These are phyloP conservation scores for Temnothorax longispinosus DNA, from an alignment of 1,140 invertebrate genomes.

Conservation along the genomic window DNA sequence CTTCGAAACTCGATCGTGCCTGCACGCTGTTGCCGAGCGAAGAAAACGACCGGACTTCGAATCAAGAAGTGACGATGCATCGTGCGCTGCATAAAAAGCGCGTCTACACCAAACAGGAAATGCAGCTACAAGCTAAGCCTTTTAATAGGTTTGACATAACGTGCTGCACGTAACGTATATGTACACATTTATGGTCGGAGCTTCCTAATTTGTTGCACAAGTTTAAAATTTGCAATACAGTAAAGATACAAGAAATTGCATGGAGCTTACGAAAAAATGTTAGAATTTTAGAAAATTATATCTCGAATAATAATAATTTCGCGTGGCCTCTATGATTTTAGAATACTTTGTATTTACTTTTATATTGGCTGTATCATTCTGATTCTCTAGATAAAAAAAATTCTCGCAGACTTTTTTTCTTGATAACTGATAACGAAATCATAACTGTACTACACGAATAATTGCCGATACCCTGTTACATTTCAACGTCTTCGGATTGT, in stretches of 20 bases:
- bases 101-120: constrained; percentile 6
- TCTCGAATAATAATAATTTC: background rate
- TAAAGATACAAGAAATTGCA: background rate
- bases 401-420: background rate
- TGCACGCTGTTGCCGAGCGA: constrained; percentile 4
- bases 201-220: background rate
- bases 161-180: background rate
- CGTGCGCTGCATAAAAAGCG: constrained; percentile 44
- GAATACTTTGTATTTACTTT: background rate
- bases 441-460: background rate
- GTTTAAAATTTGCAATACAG: background rate
- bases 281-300: background rate
- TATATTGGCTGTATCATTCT: background rate
- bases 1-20: constrained; percentile 20
- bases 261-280: background rate
- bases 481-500: background rate
- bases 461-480: background rate
- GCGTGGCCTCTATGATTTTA: background rate
- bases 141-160: background rate
- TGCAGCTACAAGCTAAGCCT: constrained; percentile 8
- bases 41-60: constrained; percentile 6
- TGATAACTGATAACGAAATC: background rate
- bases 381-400: background rate
- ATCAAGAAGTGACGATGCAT: constrained; percentile 14
- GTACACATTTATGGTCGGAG: background rate